Conservation (phyloP, 2,113 vertebrate species). For the Casuarius casuarius region DNA sequence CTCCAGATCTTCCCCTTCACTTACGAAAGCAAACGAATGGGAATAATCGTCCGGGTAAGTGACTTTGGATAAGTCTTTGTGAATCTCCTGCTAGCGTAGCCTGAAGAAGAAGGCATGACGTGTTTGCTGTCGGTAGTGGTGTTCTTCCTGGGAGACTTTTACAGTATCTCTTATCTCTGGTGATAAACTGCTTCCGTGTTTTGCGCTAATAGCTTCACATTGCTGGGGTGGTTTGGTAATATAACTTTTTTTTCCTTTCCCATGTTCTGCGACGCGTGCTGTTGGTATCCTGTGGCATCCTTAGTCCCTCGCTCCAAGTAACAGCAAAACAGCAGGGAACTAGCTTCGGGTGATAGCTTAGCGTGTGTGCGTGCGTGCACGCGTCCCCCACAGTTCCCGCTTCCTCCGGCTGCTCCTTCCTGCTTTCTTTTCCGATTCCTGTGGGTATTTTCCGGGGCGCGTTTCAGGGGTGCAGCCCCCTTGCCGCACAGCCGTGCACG, state of each 20-base stretch:
- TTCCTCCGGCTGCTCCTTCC: neutral
- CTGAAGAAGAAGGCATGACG: too few species aligned
- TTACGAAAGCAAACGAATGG: constrained; percentile 98
- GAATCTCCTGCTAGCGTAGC: neutral
- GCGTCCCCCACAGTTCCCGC: neutral
- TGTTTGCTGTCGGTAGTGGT: neutral
- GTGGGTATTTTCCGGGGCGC: neutral
- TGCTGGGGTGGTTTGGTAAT: neutral
- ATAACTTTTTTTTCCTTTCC: neutral
- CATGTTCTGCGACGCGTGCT: neutral
- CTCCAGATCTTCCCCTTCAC: constrained; percentile 98
- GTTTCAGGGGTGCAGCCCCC: neutral
- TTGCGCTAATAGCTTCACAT: neutral
- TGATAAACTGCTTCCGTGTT: neutral
- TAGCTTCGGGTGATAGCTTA: neutral
- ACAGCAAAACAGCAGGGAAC: neutral
- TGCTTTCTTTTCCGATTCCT: fast-evolving
- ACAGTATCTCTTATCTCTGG: neutral
- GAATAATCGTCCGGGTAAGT: constrained; percentile 94
- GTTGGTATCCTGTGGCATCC: neutral
- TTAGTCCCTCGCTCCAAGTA: neutral
- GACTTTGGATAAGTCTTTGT: neutral
- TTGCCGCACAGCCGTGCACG: neutral
- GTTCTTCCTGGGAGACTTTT: neutral
- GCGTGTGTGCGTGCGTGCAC: too few species aligned